Evolutionary conservation across 2,113 vertebrate species (phyloP).

Genomic region (Amphilophus citrinellus): DNA sequence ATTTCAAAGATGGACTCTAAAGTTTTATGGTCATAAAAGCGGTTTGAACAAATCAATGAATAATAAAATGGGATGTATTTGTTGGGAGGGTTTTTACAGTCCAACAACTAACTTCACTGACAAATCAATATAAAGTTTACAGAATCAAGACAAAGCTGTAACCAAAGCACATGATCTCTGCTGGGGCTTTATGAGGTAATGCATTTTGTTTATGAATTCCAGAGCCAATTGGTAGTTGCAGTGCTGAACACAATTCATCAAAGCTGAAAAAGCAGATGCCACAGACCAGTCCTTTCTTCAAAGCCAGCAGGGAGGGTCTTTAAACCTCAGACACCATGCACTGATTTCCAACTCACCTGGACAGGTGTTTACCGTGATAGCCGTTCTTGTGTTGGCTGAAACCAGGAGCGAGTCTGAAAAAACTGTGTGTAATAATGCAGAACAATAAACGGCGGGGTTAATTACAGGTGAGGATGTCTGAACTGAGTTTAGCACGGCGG

Average conservation of each 20-base stretch:
- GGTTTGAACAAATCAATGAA: slow-evolving; percentile 34
- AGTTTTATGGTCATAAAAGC: slow-evolving; percentile 1
- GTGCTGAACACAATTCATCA: background rate
- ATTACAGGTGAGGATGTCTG: slow-evolving; percentile 59
- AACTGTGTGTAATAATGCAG: slow-evolving; percentile 48
- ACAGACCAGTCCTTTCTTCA: background rate
- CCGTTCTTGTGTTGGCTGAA: slow-evolving; percentile 4
- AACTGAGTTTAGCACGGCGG: slow-evolving; percentile 52
- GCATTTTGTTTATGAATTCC: background rate
- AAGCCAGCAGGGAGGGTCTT: slow-evolving; percentile 30
- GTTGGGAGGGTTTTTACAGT: slow-evolving; percentile 29
- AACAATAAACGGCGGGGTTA: slow-evolving; percentile 55
- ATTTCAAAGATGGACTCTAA: slow-evolving; percentile 28
- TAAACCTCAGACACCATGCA: slow-evolving; percentile 25
- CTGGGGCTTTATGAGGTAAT: too few relatives aligned
- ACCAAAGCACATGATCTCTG: slow-evolving; percentile 12
- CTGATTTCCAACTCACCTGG: slow-evolving; percentile 52
- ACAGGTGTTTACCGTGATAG: slow-evolving; percentile 52
- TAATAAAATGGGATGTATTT: slow-evolving; percentile 26
- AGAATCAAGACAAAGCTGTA: slow-evolving; percentile 42
- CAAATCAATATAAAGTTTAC: slow-evolving; percentile 52
- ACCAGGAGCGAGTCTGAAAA: background rate
- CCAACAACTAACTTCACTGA: slow-evolving; percentile 23
- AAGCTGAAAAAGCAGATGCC: too few relatives aligned
- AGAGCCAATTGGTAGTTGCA: background rate